phyloP scores from a whole-genome alignment of 2,797 vertebrate genomes.

The Nyctibius grandis region DNA sequence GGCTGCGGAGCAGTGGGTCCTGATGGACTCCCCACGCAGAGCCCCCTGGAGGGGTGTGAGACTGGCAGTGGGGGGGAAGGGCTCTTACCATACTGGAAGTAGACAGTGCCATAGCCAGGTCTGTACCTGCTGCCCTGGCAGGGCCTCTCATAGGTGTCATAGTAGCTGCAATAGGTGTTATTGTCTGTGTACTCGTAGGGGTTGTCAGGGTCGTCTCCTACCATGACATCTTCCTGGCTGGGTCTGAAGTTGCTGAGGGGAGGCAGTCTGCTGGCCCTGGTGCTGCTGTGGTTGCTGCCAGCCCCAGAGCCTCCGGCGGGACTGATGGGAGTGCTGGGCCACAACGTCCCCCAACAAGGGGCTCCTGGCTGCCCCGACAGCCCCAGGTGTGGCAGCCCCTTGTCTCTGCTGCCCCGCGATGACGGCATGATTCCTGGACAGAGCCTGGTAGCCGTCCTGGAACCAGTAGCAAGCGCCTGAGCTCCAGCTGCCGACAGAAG shows the following conservation, averaged over 20 bases:
- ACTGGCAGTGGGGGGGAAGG: neutral
- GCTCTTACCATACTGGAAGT: conserved; percentile 88
- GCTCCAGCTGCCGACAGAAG: neutral
- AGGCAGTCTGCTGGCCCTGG: neutral
- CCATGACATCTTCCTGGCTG: too few relatives aligned
- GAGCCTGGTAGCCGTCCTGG: conserved; percentile 52
- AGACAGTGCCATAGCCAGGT: conserved; percentile 87
- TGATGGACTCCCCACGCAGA: too few relatives aligned
- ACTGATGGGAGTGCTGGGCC: neutral
- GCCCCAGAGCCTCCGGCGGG: neutral
- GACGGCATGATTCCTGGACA: neutral
- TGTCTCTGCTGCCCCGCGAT: neutral
- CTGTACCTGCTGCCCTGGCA: too few relatives aligned
- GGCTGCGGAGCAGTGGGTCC: too few relatives aligned
- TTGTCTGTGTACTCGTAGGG: too few relatives aligned
- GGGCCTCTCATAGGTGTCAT: too few relatives aligned
- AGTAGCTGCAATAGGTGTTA: too few relatives aligned
- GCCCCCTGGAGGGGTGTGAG: too few relatives aligned
- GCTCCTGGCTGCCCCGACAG: too few relatives aligned
- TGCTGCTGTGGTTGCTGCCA: neutral
- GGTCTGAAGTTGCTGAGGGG: neutral
- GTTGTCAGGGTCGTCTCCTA: too few relatives aligned
- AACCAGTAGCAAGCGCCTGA: conserved; percentile 67
- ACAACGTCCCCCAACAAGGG: neutral
- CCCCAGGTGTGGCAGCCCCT: too few relatives aligned